These are phyloP conservation scores for Peromyscus melanophrys DNA, from an alignment of 2,797 vertebrate species.

Conservation along the genomic window DNA sequence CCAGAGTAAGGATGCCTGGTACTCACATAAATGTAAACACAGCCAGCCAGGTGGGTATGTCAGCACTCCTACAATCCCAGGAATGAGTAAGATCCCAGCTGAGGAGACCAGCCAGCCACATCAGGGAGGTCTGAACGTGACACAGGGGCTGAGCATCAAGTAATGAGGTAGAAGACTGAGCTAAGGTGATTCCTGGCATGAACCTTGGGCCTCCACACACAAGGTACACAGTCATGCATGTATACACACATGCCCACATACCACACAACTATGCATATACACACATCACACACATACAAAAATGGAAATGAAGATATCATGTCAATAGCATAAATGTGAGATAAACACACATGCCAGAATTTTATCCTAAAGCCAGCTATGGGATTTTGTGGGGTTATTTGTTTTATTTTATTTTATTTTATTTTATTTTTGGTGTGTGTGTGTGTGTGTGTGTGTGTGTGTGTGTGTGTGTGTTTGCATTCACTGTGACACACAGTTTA, in stretches of 20 bases:
- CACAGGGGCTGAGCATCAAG: too few species aligned
- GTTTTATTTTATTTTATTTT: background rate
- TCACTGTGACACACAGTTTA: background rate
- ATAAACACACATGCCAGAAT: background rate
- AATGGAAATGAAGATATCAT: background rate
- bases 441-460: background rate
- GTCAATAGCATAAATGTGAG: background rate
- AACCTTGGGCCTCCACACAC: background rate
- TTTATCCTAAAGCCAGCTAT: background rate
- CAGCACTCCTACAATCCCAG: too few species aligned
- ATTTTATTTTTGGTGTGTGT: background rate
- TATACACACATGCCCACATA: too few species aligned
- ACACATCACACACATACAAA: background rate
- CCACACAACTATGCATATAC: background rate
- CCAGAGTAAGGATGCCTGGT: too few species aligned
- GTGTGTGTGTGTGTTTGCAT: background rate
- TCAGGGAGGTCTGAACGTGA: accelerated
- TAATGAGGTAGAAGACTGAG: background rate
- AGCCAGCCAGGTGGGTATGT: background rate
- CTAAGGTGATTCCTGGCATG: background rate
- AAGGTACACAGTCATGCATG: too few species aligned
- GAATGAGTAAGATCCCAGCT: background rate
- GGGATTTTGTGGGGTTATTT: background rate
- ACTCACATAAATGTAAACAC: background rate
- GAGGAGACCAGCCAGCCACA: background rate